Conservation (phyloP, 2,797 vertebrate species). For the Pygocentrus nattereri region DNA sequence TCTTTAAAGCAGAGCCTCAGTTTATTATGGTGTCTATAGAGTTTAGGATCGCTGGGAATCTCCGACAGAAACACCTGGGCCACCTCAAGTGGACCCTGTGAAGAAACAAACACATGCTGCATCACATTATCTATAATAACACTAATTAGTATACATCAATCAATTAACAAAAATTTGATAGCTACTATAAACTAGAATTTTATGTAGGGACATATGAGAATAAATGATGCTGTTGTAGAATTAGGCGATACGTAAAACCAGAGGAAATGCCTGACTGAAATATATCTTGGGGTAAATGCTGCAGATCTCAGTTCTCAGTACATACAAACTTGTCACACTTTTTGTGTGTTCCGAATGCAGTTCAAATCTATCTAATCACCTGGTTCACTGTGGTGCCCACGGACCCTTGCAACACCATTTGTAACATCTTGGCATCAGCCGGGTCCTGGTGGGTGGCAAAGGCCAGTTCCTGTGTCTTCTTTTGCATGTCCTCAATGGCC, state of each 20-base stretch:
- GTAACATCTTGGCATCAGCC: conserved; percentile 96
- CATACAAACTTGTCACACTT: no score
- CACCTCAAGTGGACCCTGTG: conserved; percentile 95
- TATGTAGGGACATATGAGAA: no score
- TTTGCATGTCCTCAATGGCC: conserved; percentile 99
- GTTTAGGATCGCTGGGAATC: conserved; percentile 96
- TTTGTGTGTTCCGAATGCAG: neutral
- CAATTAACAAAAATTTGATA: no score
- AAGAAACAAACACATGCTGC: conserved; percentile 31
- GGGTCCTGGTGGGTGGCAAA: conserved; percentile 98
- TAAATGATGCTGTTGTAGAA: no score
- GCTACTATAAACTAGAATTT: no score
- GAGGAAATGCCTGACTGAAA: no score
- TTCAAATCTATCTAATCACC: conserved; percentile 79
- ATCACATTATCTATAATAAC: no score
- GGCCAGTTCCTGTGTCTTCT: conserved; percentile 97
- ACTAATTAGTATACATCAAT: neutral
- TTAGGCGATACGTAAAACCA: no score
- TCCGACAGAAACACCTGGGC: conserved; percentile 98
- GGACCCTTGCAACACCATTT: conserved; percentile 98
- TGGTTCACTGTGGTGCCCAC: conserved; percentile 98
- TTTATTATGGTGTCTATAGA: conserved; percentile 98
- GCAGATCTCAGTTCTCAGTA: no score
- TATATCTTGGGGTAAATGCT: no score
- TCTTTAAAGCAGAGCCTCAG: conserved; percentile 98